phyloP scores from a whole-genome alignment of 2,888 invertebrate species.

The Oxytorus armatus region DNA sequence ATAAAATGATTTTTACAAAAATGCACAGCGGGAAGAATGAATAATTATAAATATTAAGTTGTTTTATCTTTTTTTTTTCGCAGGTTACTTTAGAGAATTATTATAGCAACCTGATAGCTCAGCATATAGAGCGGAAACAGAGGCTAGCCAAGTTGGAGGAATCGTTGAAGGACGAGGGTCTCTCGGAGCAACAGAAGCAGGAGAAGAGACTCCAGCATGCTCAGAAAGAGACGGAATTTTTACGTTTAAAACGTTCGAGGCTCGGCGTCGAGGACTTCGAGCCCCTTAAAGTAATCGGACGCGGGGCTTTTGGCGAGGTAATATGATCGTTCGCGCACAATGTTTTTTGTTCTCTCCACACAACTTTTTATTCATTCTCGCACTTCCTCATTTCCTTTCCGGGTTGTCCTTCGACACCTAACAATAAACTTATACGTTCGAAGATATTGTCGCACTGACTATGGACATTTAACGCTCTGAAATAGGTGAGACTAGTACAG shows the following conservation, averaged over 20 bases:
- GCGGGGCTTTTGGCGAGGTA: constrained; percentile 95
- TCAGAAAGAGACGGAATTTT: constrained; percentile 99
- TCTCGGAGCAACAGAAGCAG: constrained; percentile 97
- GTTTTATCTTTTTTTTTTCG: constrained; percentile 46
- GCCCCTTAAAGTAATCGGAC: constrained; percentile 97
- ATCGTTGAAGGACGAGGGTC: constrained; percentile 97
- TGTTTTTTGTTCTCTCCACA: constrained; percentile 38
- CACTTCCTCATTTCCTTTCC: constrained; percentile 43
- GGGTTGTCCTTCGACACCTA: constrained; percentile 8
- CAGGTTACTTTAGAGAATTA: constrained; percentile 97
- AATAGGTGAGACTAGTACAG: constrained; percentile 96
- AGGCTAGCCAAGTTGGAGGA: constrained; percentile 97
- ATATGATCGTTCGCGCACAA: constrained; percentile 47
- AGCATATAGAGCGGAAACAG: constrained; percentile 98
- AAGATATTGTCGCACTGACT: constrained; percentile 16
- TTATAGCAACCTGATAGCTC: constrained; percentile 98
- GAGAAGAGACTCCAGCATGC: constrained; percentile 98
- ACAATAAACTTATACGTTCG: not conserved
- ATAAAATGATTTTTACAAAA: too few species aligned
- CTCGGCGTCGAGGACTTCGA: constrained; percentile 99
- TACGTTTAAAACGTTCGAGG: constrained; percentile 97
- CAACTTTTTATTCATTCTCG: constrained; percentile 4
- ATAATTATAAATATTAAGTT: not conserved
- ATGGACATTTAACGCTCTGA: not conserved
- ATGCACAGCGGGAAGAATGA: too few species aligned